Conservation (phyloP, 2,888 invertebrate species). For the Agrotis puta region DNA sequence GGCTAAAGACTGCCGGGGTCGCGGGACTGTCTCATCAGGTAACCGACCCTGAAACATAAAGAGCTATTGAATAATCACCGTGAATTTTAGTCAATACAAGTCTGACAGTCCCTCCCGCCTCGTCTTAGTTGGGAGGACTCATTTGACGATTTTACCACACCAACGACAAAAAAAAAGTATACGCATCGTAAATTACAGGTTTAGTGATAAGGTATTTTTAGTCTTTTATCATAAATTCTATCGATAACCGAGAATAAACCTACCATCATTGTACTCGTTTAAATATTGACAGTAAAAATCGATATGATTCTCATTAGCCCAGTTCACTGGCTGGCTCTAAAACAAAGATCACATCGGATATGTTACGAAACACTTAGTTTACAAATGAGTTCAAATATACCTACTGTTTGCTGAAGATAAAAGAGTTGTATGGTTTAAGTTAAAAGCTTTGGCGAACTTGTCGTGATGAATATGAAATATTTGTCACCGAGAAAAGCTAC, state of each 20-base stretch:
- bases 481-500: no score
- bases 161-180: no score
- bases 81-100: no score
- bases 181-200: no score
- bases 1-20: no score
- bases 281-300: conserved; percentile 59
- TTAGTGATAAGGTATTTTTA: neutral
- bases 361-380: conserved; percentile 73
- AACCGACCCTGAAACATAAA: no score
- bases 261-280: conserved; percentile 23
- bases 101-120: no score
- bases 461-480: no score
- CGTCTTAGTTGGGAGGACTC: no score
- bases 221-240: conserved; percentile 1
- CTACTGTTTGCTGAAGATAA: conserved; percentile 80
- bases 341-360: conserved; percentile 77
- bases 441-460: neutral
- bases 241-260: conserved; percentile 29
- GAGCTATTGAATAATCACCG: no score
- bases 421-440: conserved; percentile 4
- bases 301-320: conserved; percentile 54
- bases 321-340: conserved; percentile 61
- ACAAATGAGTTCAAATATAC: conserved; percentile 75
- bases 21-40: no score
- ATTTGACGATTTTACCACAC: no score